phyloP scores from a whole-genome alignment of 2,888 invertebrate genomes.

The Nymphalis urticae region DNA sequence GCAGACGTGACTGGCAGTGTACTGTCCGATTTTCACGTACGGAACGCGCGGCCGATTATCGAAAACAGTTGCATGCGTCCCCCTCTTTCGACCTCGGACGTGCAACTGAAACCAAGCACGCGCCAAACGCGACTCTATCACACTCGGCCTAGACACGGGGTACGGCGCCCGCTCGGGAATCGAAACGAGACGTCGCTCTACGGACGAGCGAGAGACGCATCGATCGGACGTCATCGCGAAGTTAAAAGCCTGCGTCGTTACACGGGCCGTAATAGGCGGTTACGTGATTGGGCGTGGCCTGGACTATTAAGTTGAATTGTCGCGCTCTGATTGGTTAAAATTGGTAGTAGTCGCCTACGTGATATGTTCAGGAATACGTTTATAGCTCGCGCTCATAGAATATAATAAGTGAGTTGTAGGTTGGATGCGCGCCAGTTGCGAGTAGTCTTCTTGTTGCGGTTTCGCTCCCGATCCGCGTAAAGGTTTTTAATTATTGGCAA shows the following conservation, averaged over 20 bases:
- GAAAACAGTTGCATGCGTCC: conserved; percentile 81
- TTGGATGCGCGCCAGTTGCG: conserved; percentile 73
- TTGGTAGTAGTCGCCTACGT: conserved; percentile 80
- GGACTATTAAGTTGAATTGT: conserved; percentile 80
- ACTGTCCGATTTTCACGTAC: conserved; percentile 82
- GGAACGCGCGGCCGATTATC: conserved; percentile 81
- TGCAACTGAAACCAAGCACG: conserved; percentile 79
- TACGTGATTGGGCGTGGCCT: conserved; percentile 82
- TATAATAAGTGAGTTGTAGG: conserved; percentile 78
- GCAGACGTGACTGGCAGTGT: conserved; percentile 78
- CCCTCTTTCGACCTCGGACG: conserved; percentile 78
- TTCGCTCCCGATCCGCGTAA: conserved; percentile 66
- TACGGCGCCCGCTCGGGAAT: conserved; percentile 58
- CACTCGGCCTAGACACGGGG: conserved; percentile 68
- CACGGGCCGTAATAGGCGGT: conserved; percentile 81
- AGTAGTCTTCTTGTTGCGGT: conserved; percentile 67
- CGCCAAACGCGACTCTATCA: conserved; percentile 80
- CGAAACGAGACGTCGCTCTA: conserved; percentile 61
- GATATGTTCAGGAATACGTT: conserved; percentile 81
- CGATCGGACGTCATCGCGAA: conserved; percentile 75
- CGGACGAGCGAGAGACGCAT: conserved; percentile 53
- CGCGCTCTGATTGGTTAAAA: conserved; percentile 81
- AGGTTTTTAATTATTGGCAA: conserved; percentile 69
- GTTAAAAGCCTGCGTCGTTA: conserved; percentile 81
- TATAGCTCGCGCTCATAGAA: conserved; percentile 79